Evolutionary conservation across 2,888 invertebrate species (phyloP).

Genomic region (Cephus sareptanus): DNA sequence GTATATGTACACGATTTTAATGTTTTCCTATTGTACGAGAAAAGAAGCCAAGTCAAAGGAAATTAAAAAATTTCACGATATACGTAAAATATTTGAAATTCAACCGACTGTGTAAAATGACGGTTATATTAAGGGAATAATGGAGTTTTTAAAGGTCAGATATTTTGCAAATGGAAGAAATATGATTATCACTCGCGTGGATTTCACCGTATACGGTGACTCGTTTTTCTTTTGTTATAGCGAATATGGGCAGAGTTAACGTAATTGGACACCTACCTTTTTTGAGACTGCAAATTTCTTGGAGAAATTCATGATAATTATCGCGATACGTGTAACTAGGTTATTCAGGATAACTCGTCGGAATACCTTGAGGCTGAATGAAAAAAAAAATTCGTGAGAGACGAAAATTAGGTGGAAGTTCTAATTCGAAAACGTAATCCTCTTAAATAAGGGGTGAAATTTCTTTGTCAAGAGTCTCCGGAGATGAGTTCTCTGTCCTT

Average conservation of each 20-base stretch:
- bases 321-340: not conserved
- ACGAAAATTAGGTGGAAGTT: not conserved
- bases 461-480: not conserved
- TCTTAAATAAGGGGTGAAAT: not conserved
- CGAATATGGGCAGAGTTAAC: not conserved
- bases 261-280: not conserved
- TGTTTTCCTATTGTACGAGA: not conserved
- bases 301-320: not conserved
- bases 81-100: not conserved
- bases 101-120: not conserved
- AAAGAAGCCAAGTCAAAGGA: too few species aligned
- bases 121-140: not conserved
- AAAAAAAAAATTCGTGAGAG: not conserved
- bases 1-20: not conserved
- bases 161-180: not conserved
- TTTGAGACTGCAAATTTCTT: not conserved
- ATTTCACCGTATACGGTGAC: not conserved
- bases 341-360: not conserved
- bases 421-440: not conserved
- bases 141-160: not conserved
- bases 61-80: not conserved
- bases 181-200: not conserved
- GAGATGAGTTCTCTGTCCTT: not conserved
- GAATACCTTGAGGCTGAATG: not conserved
- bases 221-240: not conserved